phyloP scores from a whole-genome alignment of 92 coral and sea anemone genomes.

The Diadumene lineata region DNA sequence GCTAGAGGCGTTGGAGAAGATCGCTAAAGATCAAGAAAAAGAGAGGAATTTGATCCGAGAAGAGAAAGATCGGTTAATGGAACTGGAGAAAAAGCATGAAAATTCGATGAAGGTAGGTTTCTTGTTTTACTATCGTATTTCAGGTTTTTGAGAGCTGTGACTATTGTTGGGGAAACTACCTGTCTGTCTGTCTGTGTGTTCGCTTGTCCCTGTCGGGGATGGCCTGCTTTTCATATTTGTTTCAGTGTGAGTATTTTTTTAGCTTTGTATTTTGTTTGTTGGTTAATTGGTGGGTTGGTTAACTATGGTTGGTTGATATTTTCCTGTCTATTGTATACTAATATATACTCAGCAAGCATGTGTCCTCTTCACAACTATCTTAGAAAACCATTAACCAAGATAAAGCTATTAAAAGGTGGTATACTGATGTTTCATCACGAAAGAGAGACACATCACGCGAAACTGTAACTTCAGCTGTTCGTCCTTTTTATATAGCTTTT shows the following conservation, averaged over 20 bases:
- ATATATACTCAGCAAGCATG: no score
- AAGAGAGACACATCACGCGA: no score
- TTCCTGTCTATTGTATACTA: background rate
- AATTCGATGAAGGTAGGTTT: conserved; percentile 72
- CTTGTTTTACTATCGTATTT: no score
- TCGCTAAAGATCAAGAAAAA: conserved; percentile 86
- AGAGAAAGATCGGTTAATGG: conserved; percentile 84
- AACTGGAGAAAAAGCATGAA: conserved; percentile 82
- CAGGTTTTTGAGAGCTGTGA: no score
- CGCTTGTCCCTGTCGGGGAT: background rate
- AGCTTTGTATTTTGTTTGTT: background rate
- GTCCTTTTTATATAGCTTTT: no score
- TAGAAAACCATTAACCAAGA: background rate
- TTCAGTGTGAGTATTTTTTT: background rate
- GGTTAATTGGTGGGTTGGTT: background rate
- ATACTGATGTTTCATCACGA: no score
- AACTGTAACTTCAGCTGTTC: no score
- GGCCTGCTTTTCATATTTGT: background rate
- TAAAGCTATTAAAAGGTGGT: background rate
- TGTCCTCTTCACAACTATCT: no score
- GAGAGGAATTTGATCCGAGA: conserved; percentile 81
- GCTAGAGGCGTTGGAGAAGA: conserved; percentile 81
- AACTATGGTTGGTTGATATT: background rate
- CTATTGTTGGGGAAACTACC: background rate
- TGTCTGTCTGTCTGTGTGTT: background rate